A percentile compares a stretch with the other conserved stretches of the same genome.
Evolutionary conservation across 2,113 vertebrate genomes (phyloP).

Genomic region (Agapornis roseicollis): DNA sequence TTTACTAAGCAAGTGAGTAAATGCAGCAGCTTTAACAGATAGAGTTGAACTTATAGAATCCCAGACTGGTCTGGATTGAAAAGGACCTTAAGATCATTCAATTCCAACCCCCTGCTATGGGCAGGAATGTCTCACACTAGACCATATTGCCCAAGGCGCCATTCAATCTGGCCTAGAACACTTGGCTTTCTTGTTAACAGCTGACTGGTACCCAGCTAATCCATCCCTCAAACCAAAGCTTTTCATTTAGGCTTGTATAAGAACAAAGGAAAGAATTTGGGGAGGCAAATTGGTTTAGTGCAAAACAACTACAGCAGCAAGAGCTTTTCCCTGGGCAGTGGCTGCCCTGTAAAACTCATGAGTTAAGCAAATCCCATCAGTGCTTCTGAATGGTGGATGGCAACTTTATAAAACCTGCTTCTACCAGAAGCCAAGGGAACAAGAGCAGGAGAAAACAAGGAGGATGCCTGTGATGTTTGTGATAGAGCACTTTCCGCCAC

Average conservation of each 20-base stretch:
- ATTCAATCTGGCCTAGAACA: not conserved
- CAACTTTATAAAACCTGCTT: constrained; percentile 4
- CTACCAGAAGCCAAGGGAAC: not conserved
- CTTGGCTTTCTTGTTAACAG: not conserved
- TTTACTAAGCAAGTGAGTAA: not conserved
- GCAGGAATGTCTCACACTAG: not conserved
- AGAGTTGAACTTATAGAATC: not conserved
- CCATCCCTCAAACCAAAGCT: not conserved
- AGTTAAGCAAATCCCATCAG: not conserved
- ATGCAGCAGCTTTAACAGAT: not conserved
- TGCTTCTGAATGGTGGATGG: not conserved
- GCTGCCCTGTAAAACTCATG: not conserved
- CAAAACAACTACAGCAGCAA: not conserved
- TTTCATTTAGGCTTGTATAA: not conserved
- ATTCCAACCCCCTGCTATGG: not conserved
- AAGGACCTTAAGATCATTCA: not conserved
- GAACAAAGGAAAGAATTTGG: not conserved
- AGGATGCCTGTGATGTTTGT: not conserved
- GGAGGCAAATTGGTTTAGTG: not conserved
- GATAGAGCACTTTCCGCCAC: not conserved
- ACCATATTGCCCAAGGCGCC: not conserved
- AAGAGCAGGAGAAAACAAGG: not conserved
- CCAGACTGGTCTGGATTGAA: not conserved
- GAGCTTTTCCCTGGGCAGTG: not conserved
- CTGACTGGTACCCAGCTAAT: not conserved